Evolutionary conservation across 2,113 vertebrate species (phyloP).

Genomic region (Pelvicachromis taeniatus): DNA sequence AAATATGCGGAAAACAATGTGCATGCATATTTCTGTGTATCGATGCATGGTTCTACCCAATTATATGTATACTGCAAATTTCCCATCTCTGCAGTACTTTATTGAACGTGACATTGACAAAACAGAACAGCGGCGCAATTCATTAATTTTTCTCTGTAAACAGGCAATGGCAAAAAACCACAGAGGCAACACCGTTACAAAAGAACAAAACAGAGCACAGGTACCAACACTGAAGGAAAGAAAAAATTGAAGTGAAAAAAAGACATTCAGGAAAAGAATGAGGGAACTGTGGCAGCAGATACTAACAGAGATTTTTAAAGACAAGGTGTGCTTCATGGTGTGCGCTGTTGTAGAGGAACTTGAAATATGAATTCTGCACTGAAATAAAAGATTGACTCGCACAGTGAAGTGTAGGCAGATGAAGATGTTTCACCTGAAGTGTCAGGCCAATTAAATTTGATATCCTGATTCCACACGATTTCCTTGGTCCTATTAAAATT

Average conservation of each 20-base stretch:
- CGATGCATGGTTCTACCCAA: not conserved
- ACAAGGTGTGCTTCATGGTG: not conserved
- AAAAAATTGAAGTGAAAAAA: not conserved
- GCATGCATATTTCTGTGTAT: not conserved
- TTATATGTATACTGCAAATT: not conserved
- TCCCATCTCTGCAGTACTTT: not conserved
- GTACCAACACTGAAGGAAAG: not conserved
- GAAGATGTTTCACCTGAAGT: not conserved
- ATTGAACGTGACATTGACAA: not conserved
- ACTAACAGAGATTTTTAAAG: not conserved
- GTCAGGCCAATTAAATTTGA: conserved; percentile 8
- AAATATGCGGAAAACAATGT: not conserved
- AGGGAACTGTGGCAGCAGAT: not conserved
- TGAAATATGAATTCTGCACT: not conserved
- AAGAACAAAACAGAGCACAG: not conserved
- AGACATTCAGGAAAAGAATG: not conserved
- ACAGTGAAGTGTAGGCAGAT: not conserved
- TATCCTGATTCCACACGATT: not conserved
- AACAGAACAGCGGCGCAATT: not conserved
- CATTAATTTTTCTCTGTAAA: not conserved
- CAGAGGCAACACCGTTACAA: not conserved
- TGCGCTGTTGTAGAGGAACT: not conserved
- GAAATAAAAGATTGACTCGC: not conserved
- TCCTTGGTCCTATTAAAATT: not conserved
- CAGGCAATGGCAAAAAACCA: not conserved